Evolutionary conservation across 1,140 invertebrate genomes (phyloP).

Genomic region (Proctacanthus coquilletti): DNA sequence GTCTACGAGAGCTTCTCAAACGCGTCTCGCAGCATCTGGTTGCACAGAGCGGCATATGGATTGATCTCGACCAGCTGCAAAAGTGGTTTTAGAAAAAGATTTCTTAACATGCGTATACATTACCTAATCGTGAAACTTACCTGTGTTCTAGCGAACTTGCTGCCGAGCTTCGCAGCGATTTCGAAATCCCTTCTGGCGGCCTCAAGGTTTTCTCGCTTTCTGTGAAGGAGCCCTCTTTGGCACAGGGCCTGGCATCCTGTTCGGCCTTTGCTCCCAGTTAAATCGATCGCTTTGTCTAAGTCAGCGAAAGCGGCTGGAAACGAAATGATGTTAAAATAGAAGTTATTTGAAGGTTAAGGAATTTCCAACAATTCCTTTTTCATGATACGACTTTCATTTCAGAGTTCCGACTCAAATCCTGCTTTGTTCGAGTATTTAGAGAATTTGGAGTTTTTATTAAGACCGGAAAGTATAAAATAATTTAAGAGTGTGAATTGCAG

Average conservation of each 20-base stretch:
- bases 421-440: too few species aligned
- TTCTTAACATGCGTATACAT: background rate
- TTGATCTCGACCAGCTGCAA: constrained; percentile 59
- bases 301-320: constrained; percentile 52
- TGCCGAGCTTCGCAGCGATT: constrained; percentile 52
- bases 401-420: too few species aligned
- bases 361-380: too few species aligned
- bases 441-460: too few species aligned
- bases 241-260: constrained; percentile 55
- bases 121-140: constrained; percentile 16
- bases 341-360: too few species aligned
- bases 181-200: constrained; percentile 51
- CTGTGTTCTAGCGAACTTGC: constrained; percentile 59
- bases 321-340: too few species aligned
- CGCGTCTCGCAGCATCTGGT: constrained; percentile 70
- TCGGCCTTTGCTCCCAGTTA: constrained; percentile 38
- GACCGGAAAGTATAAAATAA: too few species aligned
- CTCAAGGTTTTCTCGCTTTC: constrained; percentile 39
- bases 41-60: constrained; percentile 78
- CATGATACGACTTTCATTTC: too few species aligned
- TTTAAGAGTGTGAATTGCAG: too few species aligned
- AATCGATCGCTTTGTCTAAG: constrained; percentile 48
- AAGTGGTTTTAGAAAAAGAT: background rate
- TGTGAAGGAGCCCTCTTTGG: constrained; percentile 55
- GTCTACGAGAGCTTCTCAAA: constrained; percentile 16